Base-by-base conservation (phyloP, 2,797 vertebrate genomes). In the Aulostomus chinensis region DNA sequence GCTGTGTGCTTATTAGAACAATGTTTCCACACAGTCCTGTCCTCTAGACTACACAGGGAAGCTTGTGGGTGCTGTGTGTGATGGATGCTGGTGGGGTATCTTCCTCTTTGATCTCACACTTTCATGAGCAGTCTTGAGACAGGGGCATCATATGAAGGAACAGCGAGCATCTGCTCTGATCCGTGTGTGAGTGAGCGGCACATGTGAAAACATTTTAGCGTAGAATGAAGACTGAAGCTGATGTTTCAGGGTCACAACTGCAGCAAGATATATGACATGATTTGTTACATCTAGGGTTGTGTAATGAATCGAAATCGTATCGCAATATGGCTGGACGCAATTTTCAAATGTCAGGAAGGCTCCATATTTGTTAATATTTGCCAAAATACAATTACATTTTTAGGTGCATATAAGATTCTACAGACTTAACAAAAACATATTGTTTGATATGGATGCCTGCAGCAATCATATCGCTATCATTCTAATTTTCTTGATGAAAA, bases 1-100 rank as follows among this genome's bases (percentile, higher is more conserved):
- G 78, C 59, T 58, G 55, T 55, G 63, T 37, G 71, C 68, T 71
- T 79, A 76, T 78, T 70, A 72, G 58, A 14, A 54, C 58, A 71
- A 59, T 79, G 51, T 71, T 80, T 83, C 62, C 45, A 72, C 47
- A 74, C 60, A 48, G 22, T 10, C n/a, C 38, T 33, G 58, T 63
- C 25, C 47, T 71, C 33, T 35, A 42, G 34, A 70, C 52, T 41
- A 55, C 41, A 16, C 33, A 64, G 41, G 30, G 47, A 54, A 40
- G 60, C 71, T 55, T 17, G 58, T 35, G 57, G 52, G 58, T 56
- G 61, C 39, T 45, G 36, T 46, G 26, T 55, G 26, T 24, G 37
- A 51, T 43, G 30, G 39, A 64, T 62, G 51, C 54, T 34, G 22
- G 17, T 59, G 46, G 67, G 42, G 28, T 45, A 24, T 14, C 43